Conservation (phyloP, 1,140 invertebrate genomes). For the Drosophila ananassae region DNA sequence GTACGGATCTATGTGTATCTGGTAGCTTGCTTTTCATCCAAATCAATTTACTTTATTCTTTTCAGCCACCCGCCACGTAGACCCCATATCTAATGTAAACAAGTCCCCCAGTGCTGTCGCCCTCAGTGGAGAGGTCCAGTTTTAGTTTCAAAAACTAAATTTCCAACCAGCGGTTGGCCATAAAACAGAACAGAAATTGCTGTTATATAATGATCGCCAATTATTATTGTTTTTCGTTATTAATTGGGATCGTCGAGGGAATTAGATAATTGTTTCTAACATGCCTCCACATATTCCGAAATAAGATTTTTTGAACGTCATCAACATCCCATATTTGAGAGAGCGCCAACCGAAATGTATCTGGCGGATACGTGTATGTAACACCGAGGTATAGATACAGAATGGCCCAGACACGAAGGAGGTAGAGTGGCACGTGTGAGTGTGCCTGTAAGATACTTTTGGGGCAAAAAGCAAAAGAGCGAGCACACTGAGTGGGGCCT, state of each 20-base stretch:
- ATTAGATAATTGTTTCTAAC: slow-evolving; percentile 47
- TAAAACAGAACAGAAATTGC: neutral
- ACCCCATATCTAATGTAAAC: slow-evolving; percentile 36
- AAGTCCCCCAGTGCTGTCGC: slow-evolving; percentile 6
- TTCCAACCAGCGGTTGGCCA: neutral
- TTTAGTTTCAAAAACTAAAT: neutral
- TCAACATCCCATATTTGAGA: slow-evolving; percentile 24
- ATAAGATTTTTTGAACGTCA: slow-evolving; percentile 41
- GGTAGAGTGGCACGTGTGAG: slow-evolving; percentile 3
- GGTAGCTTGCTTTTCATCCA: slow-evolving; percentile 20
- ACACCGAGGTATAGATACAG: slow-evolving; percentile 35
- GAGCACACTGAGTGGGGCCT: slow-evolving; percentile 60
- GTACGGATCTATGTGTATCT: slow-evolving; percentile 29
- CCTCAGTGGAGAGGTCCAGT: slow-evolving; percentile 1
- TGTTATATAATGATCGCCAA: slow-evolving; percentile 22
- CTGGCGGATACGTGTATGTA: slow-evolving; percentile 39
- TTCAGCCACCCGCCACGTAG: slow-evolving; percentile 23
- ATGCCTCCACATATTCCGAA: slow-evolving; percentile 24
- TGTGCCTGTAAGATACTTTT: slow-evolving; percentile 40
- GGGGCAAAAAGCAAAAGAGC: slow-evolving; percentile 16
- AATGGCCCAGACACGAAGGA: slow-evolving; percentile 8
- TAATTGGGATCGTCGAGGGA: slow-evolving; percentile 28
- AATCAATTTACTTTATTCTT: slow-evolving; percentile 45
- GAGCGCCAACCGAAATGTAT: slow-evolving; percentile 16
- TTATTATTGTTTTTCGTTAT: slow-evolving; percentile 35